phyloP scores from a whole-genome alignment of 1,140 invertebrate genomes.

The Brachionus rotundiformis region DNA sequence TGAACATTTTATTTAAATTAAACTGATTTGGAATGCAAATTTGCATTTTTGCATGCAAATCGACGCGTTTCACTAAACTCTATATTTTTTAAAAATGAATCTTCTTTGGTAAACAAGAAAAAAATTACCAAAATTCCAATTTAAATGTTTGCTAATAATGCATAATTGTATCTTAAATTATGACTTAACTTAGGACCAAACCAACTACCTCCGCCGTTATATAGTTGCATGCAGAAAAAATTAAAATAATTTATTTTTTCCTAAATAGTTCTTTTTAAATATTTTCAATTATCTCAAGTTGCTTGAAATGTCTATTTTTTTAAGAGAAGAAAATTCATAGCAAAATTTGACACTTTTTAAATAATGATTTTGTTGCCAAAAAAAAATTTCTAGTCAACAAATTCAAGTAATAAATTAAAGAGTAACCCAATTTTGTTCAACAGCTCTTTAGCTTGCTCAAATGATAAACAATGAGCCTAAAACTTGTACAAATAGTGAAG shows the following conservation, averaged over 20 bases:
- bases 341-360: constrained; percentile 6
- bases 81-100: neutral
- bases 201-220: neutral
- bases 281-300: constrained; percentile 22
- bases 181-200: neutral
- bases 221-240: constrained; percentile 2
- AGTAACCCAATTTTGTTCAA: neutral
- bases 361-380: constrained; percentile 22
- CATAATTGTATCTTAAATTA: neutral
- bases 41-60: constrained; percentile 19
- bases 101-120: constrained; percentile 13
- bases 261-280: neutral
- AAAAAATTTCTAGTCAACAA: neutral
- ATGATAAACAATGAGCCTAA: constrained; percentile 38
- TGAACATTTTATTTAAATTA: neutral
- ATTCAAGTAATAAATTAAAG: constrained; percentile 7
- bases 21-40: neutral
- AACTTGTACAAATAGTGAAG: neutral
- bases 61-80: neutral
- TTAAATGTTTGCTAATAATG: neutral
- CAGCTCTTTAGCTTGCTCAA: neutral
- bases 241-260: constrained; percentile 38
- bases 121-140: neutral
- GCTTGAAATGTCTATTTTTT: constrained; percentile 40
- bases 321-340: constrained; percentile 4